Evolutionary conservation across 2,888 invertebrate species (phyloP).

Genomic region (Heliconius sara): DNA sequence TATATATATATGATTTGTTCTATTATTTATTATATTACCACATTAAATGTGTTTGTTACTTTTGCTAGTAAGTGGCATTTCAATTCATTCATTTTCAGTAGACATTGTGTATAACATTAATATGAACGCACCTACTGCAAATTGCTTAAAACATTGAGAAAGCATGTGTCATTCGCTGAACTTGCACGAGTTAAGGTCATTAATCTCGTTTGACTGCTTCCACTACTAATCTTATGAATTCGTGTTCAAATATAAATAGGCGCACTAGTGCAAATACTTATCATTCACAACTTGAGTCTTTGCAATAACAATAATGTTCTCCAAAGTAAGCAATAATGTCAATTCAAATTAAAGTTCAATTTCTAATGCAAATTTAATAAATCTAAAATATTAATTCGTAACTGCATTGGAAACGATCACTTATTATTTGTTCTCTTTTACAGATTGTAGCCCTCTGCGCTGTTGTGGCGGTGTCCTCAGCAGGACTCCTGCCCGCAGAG

Average conservation of each 20-base stretch:
- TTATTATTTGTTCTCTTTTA: conserved; percentile 28
- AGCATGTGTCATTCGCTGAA: conserved; percentile 43
- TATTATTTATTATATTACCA: not conserved
- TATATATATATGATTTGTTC: not conserved
- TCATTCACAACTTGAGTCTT: conserved; percentile 40
- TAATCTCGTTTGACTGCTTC: conserved; percentile 44
- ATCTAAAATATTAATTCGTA: not conserved
- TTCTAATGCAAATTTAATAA: not conserved
- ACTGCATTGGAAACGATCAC: not conserved
- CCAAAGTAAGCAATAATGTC: conserved; percentile 45
- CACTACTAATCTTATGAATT: conserved; percentile 40
- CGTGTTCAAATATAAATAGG: conserved; percentile 44
- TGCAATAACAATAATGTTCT: conserved; percentile 47
- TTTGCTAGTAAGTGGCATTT: not conserved
- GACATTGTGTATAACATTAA: not conserved
- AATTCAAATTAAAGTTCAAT: not conserved
- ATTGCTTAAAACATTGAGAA: conserved; percentile 40
- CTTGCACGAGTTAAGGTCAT: conserved; percentile 40
- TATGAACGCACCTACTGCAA: conserved; percentile 31
- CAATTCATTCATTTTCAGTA: no score
- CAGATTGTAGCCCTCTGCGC: conserved; percentile 56
- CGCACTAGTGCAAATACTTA: conserved; percentile 33
- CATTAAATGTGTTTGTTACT: not conserved
- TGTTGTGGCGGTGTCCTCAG: conserved; percentile 56
- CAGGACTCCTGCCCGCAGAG: conserved; percentile 59